A percentile compares a stretch with the other conserved stretches of the same genome.
Conservation (phyloP, 2,797 vertebrate genomes). For the Apogon talboti region DNA sequence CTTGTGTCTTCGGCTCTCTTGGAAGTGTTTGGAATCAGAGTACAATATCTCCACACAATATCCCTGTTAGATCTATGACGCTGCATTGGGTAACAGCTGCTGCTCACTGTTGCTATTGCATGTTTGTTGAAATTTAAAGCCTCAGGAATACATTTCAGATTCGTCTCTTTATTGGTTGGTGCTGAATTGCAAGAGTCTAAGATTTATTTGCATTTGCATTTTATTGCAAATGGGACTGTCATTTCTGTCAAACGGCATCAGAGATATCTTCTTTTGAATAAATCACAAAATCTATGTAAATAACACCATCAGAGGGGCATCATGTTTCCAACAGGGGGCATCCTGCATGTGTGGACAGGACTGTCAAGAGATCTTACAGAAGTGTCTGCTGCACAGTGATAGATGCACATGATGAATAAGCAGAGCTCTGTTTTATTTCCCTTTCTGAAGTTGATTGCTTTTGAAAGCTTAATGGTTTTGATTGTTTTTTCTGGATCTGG, state of each 20-base stretch:
- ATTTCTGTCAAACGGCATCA: neutral
- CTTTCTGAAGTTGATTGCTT: slow-evolving; percentile 11
- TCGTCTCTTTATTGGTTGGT: slow-evolving; percentile 23
- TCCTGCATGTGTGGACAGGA: slow-evolving; percentile 26
- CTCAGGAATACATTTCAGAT: slow-evolving; percentile 26
- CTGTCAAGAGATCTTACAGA: slow-evolving; percentile 2
- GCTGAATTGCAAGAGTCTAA: slow-evolving; percentile 18
- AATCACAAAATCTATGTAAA: neutral
- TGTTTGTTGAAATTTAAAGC: slow-evolving; percentile 45
- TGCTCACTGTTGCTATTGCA: slow-evolving; percentile 11
- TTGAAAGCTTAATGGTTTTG: slow-evolving; percentile 34
- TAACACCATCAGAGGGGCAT: neutral
- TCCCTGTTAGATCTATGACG: slow-evolving; percentile 1
- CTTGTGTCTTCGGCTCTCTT: slow-evolving; percentile 45
- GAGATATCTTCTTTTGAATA: too few species aligned
- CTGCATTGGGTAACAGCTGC: slow-evolving; percentile 21
- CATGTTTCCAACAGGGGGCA: slow-evolving; percentile 54
- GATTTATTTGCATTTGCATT: neutral
- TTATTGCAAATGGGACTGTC: neutral
- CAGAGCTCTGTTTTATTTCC: slow-evolving; percentile 9
- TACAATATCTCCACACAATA: slow-evolving; percentile 32
- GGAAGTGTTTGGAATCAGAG: slow-evolving; percentile 17
- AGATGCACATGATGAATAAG: slow-evolving; percentile 1
- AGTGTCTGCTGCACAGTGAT: slow-evolving; percentile 27
- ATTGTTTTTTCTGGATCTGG: neutral